Base-by-base conservation (phyloP, 2,113 vertebrate genomes). In the Engraulis encrasicolus region DNA sequence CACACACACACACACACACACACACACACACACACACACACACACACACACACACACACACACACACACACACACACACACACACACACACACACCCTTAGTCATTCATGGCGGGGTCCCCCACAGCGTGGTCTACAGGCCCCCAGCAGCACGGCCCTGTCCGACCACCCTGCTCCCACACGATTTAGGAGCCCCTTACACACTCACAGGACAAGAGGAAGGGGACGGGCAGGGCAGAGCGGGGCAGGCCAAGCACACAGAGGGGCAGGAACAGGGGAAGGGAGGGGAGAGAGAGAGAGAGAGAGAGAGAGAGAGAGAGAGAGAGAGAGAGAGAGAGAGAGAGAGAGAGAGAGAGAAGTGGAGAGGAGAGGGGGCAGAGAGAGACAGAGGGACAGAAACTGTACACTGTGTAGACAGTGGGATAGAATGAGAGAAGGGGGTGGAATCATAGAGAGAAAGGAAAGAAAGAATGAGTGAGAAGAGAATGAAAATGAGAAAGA, bases 151-250 rank as follows among this genome's bases (percentile, higher is more conserved):
- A 11, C 40, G 81, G 50, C 74, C 20, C 38, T 37, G 79, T 85
- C 78, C 27, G 19, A 5, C 15, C 84, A 49, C 71, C 85, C 80
- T 79, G 50, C 27, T 71, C 79, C 78, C 50, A n/a, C 74, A 66
- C 18, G 9, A 79, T 84, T 90, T 87, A 87, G 36, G 45, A 83
- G 83, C 37, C 83, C 80, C 77, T 54, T 82, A 49, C 71, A 61
- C 48, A 38, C 37, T 9, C 82, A 34, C n/a, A 48, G 49, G 74
- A 34, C 15, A 34, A 79, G 37, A 79, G 18, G 36, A 40, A 19
- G 82, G 52, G 79, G 83, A 27, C n/a, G 54, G 31, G 19, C 77
- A 18, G 49, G 81, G 79, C 36, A 34, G 82, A 50, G 82, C 71
- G 38, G 49, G 36, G 50, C 17, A 74, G 66, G 11, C 2, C 17